Percentiles rank a stretch among this genome's conserved stretches.
Evolutionary conservation across 2,797 vertebrate species (phyloP).

Genomic region (Xenops minutus): DNA sequence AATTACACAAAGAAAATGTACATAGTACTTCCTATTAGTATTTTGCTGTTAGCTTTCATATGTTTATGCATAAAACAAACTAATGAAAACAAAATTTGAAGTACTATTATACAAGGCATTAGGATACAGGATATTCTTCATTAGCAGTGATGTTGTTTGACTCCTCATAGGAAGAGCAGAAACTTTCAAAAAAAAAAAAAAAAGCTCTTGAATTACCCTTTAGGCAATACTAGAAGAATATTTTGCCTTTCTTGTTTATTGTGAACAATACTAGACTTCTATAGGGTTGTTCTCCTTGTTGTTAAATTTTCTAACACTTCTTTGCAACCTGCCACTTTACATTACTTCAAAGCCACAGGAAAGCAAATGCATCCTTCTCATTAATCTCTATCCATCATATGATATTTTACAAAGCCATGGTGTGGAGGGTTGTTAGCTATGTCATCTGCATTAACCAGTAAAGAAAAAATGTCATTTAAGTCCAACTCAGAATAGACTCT

Average conservation of each 20-base stretch:
- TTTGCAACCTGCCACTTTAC: neutral
- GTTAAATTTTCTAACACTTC: neutral
- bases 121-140: neutral
- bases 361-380: neutral
- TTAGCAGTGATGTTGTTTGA: neutral
- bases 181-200: neutral
- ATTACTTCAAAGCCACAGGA: neutral
- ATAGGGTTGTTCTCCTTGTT: neutral
- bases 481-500: neutral
- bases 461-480: neutral
- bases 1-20: neutral
- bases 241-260: neutral
- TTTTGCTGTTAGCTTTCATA: neutral
- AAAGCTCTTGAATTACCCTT: neutral
- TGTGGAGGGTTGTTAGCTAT: neutral
- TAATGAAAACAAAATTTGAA: neutral
- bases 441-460: neutral
- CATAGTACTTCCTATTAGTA: neutral
- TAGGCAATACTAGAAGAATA: neutral
- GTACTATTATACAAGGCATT: neutral
- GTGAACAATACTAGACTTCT: neutral
- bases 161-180: neutral
- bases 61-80: neutral
- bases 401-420: neutral
- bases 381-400: neutral